Evolutionary conservation across 2,888 invertebrate genomes (phyloP).

Genomic region (Platypus cylindrus): DNA sequence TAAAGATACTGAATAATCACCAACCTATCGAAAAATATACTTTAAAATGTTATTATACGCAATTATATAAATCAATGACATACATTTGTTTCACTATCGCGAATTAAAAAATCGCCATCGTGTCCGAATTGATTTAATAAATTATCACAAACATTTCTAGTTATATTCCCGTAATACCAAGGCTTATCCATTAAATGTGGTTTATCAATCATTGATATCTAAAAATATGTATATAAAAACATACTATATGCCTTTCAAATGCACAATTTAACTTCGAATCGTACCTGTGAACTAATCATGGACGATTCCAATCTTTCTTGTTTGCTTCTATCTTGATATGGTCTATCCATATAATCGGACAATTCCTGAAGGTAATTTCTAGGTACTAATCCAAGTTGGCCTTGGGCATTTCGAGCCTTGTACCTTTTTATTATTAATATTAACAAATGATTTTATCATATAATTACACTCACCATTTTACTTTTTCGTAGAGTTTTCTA

Average conservation of each 20-base stretch:
- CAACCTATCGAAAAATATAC: too few species aligned
- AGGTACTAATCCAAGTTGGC: constrained; percentile 90
- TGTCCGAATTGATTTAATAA: constrained; percentile 89
- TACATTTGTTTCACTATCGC: constrained; percentile 98
- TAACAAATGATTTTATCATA: neutral
- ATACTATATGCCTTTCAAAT: too few species aligned
- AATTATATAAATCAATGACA: constrained; percentile 32
- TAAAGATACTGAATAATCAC: constrained; percentile 94
- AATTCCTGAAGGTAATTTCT: constrained; percentile 88
- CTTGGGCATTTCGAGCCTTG: constrained; percentile 85
- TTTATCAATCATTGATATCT: constrained; percentile 38
- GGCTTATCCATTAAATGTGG: constrained; percentile 68
- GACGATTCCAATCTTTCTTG: constrained; percentile 28
- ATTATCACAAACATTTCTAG: constrained; percentile 91
- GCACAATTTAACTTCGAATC: too few species aligned
- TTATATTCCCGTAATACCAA: constrained; percentile 96
- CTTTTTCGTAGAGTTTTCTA: too few species aligned
- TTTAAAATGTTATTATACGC: constrained; percentile 1
- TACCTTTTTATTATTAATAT: constrained; percentile 35
- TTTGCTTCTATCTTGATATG: constrained; percentile 49
- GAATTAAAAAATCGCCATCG: constrained; percentile 96
- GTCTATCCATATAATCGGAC: constrained; percentile 77
- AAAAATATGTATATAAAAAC: constrained; percentile 8
- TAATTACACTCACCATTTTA: neutral
- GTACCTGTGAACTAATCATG: constrained; percentile 32